Base-by-base conservation (phyloP, 2,113 vertebrate species). In the Halichoerus grypus region DNA sequence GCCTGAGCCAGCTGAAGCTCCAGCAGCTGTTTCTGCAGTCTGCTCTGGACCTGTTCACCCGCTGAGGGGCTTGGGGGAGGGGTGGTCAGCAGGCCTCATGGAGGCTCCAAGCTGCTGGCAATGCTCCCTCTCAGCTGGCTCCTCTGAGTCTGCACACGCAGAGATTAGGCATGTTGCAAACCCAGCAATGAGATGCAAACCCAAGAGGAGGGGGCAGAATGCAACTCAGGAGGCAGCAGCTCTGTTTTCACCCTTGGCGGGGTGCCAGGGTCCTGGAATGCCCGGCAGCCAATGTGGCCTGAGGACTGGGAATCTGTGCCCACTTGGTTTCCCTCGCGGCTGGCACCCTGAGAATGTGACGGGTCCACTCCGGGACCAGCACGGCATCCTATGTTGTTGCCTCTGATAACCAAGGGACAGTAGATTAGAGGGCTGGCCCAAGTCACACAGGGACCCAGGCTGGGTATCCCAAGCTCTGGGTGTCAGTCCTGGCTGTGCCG, bases 91-190 rank as follows among this genome's bases (percentile, higher is more conserved):
- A 13, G 67, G 61, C 72, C 95, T 81, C 24, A 0, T 0, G 39
- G 53, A 94, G 95, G 74, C 86, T 74, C n/a, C 13, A 7, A 39
- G 94, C 82, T 65, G 80, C 71, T 97, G 98, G 97, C 97, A 77
- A 7, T 18, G 83, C 63, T 97, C 92, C 96, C 84, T 96, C 89
- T 51, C 8, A 33, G 65, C 98, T 63, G 98, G 97, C 98, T 98
- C 97, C 98, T 98, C 36, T 0, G 82, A 97, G 98, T 98, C 98
- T 98, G 97, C 90, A 96, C 92, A 92, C 2, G 14, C 92, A 87
- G 97, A 98, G 97, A 98, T 98, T 97, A 98, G 90, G 92, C 94
- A 72, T 36, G 81, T 39, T 97, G 96, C 94, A 94, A 79, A 82
- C 94, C 83, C 71, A 86, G 95, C 93, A 93, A 94, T 88, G 97